These are phyloP conservation scores for Scelioninae gen. 1 DNA, from an alignment of 2,888 invertebrate species.

Conservation along the genomic window DNA sequence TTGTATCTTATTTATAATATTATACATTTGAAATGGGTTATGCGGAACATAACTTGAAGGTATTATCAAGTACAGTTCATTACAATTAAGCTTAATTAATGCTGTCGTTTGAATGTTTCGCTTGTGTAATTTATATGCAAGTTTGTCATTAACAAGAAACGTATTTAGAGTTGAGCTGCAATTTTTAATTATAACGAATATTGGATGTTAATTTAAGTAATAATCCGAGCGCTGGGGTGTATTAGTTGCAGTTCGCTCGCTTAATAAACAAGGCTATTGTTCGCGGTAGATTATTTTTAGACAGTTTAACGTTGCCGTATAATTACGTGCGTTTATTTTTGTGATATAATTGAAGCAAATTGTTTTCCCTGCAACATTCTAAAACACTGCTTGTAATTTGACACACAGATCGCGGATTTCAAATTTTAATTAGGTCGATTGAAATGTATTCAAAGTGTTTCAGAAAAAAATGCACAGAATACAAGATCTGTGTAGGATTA, in stretches of 20 bases:
- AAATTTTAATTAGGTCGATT: neutral
- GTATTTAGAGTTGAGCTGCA: neutral
- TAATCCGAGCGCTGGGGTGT: neutral
- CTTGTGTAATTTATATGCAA: neutral
- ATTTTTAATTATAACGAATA: slow-evolving; percentile 4
- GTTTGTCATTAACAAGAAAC: neutral
- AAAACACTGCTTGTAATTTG: neutral
- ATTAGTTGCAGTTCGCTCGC: neutral
- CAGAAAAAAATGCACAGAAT: neutral
- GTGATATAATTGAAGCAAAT: slow-evolving; percentile 7
- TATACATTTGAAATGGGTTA: neutral
- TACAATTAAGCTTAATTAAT: slow-evolving; percentile 12
- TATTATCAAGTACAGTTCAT: slow-evolving; percentile 12
- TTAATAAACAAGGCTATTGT: neutral
- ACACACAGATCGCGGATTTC: neutral
- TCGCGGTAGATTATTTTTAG: neutral
- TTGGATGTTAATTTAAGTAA: neutral
- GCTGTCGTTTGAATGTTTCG: slow-evolving; percentile 4
- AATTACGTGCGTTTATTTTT: neutral
- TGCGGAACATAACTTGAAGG: neutral
- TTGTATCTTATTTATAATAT: slow-evolving; percentile 27
- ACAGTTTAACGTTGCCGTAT: neutral
- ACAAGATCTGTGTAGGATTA: neutral
- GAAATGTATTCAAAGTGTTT: neutral
- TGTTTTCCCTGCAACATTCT: neutral